Conservation (phyloP, 2,888 invertebrate genomes). For the Yponomeuta cagnagella region DNA sequence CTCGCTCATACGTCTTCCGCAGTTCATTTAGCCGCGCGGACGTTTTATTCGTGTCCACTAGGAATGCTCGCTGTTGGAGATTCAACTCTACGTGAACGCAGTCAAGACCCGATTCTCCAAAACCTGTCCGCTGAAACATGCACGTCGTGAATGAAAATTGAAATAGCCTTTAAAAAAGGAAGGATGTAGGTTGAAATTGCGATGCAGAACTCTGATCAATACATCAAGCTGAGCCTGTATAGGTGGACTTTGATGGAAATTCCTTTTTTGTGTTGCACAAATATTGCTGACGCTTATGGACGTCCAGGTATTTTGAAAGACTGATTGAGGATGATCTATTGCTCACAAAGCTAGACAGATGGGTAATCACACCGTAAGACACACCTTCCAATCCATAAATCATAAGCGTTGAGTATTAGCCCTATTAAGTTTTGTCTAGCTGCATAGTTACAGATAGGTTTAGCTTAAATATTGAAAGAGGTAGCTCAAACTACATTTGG, state of each 20-base stretch:
- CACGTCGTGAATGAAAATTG: not conserved
- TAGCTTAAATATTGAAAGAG: too few species aligned
- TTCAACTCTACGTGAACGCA: conserved; percentile 21
- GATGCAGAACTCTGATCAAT: conserved; percentile 19
- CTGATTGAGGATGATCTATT: conserved; percentile 12
- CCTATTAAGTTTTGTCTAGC: too few species aligned
- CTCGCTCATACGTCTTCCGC: conserved; percentile 70
- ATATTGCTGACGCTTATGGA: conserved; percentile 50
- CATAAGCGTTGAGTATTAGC: too few species aligned
- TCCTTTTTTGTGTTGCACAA: conserved; percentile 46
- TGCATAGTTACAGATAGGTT: too few species aligned
- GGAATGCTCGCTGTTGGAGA: conserved; percentile 22
- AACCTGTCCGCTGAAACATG: not conserved
- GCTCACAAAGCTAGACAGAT: not conserved
- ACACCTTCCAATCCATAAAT: too few species aligned
- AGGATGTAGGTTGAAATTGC: conserved; percentile 24
- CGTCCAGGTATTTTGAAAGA: conserved; percentile 39
- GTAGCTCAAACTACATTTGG: too few species aligned
- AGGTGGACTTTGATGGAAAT: conserved; percentile 43
- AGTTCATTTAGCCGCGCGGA: conserved; percentile 68
- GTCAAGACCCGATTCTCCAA: not conserved
- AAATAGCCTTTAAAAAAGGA: not conserved
- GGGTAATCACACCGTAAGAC: too few species aligned
- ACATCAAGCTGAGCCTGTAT: conserved; percentile 38
- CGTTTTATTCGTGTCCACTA: conserved; percentile 44